phyloP scores from a whole-genome alignment of 2,888 invertebrate genomes.

The Caenorhabditis parvicauda region DNA sequence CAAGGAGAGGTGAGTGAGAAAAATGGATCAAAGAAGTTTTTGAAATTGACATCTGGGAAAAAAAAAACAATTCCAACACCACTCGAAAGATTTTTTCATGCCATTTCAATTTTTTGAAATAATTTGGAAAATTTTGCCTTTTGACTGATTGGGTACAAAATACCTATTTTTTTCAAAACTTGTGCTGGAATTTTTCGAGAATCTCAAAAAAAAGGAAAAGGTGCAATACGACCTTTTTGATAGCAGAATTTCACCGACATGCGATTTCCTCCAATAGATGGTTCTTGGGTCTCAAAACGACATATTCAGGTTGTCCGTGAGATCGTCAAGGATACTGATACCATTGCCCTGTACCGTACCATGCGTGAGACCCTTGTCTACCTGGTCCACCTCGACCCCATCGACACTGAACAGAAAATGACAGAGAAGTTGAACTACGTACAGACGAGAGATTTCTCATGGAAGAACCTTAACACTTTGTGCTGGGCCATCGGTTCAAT shows the following conservation, averaged over 20 bases:
- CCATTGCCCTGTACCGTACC: conserved; percentile 97
- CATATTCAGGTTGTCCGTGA: conserved; percentile 78
- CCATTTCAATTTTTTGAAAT: no score
- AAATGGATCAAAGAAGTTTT: not conserved
- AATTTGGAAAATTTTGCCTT: no score
- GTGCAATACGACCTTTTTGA: no score
- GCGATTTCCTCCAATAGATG: no score
- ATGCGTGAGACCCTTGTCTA: conserved; percentile 79
- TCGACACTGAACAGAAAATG: conserved; percentile 97
- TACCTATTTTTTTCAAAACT: no score
- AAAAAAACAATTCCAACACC: no score
- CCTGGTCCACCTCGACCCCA: conserved; percentile 94
- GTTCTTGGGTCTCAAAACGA: conserved; percentile 26
- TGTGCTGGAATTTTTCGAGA: no score
- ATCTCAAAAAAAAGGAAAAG: no score
- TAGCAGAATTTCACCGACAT: no score
- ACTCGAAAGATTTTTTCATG: no score
- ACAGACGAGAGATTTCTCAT: conserved; percentile 96
- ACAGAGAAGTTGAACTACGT: conserved; percentile 94
- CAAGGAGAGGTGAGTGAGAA: conserved; percentile 78
- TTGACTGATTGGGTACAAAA: no score
- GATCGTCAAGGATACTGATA: conserved; percentile 99
- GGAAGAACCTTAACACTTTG: conserved; percentile 97
- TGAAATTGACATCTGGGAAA: not conserved
- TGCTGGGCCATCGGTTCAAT: conserved; percentile 99